Base-by-base conservation (phyloP, 2,797 vertebrate species). In the Mastacembelus armatus region DNA sequence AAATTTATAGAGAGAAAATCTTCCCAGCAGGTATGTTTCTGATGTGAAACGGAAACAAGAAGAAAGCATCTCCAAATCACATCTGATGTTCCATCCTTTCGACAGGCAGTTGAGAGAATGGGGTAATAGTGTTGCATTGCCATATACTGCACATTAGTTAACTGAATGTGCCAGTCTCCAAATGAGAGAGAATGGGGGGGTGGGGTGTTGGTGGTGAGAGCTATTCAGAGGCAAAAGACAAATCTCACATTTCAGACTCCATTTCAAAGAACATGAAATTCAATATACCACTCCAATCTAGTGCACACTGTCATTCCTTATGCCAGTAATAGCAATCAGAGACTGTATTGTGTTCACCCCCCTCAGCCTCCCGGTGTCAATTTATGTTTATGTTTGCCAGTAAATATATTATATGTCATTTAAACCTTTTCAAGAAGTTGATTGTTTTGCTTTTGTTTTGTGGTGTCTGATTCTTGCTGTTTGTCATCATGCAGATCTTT, bases 201-300 rank as follows among this genome's bases (percentile, higher is more conserved):
- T 47, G 36, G 27, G 61, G 32, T 43, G 48, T 19, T 60, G 52
- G 55, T 40, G 72, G 73, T 38, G 77, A 21, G 49, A 38, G 81
- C 70, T 69, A 80, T 88, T 80, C 80, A 74, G 59, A 80, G 64
- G 77, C 83, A 81, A 81, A 89, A 92, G 89, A 91, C 90, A 91
- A 89, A 92, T 89, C 91, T 91, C 88, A 84, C 85, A 80, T 92
- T 91, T 93, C 89, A 92, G 91, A 92, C 89, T 92, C 88, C 86
- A 91, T 93, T 92, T 93, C 86, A 88, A 87, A 91, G 90, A 92
- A 92, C 91, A 92, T 89, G 91, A 92, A 93, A 94, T 93, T 92
- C 90, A 92, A 92, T 94, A 90, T 89, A 81, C 74, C 84, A 62
- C 84, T 90, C 85, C 90, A 89, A 88, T 92, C 89, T 78, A 81